Evolutionary conservation across 1,140 invertebrate genomes (phyloP), one percentile per base, ranked within the genome.

Genomic region (Diprion similis): DNA sequence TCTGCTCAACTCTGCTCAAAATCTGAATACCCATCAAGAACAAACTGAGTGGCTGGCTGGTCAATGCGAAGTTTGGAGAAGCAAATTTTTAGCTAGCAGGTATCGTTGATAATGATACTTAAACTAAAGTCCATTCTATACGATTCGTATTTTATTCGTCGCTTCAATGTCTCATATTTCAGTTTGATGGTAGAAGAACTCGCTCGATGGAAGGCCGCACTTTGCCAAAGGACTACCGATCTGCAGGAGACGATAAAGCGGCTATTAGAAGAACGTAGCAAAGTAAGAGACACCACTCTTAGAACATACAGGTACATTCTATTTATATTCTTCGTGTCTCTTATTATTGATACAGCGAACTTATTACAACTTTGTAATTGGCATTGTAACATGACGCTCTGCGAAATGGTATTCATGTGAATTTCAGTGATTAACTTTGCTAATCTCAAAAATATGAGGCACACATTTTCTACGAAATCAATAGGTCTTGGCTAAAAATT

Each of bases 51-150:
- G 94, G 90, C 86, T 98, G 24, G 95, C 95, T 37, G 95, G 96
- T 4, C 96, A 98, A 81, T 97, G 96, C 86, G 96, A 98, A 89
- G 95, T 98, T 71, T 98, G 96, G 96, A 92, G 96, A 75, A 97
- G 95, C 80, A 98, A 98, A 92, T 98, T 97, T 88, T 88, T 98
- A 78, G 96, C 96, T 24, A 96, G 95, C 89, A 97, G 93, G 93
- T 94, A 85, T 71, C 71, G 18, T 24, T 78, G 68, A 59, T 59
- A 64, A 18, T 64, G 17, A 64, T 64, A 18, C 17, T 19, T 15
- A 45, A 68, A 15, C 17, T 15, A 68, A 68, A 13, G 6, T 19
- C 37, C 18, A 13, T 68, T 68, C 37, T 15, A 68, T 17, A 68
- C 66, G 18, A 79, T 77, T 73, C 51, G 71, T 71, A 73, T 78